Evolutionary conservation across 2,797 vertebrate species (phyloP), one percentile per base, ranked within the genome.

Genomic region (Anabas testudineus): DNA sequence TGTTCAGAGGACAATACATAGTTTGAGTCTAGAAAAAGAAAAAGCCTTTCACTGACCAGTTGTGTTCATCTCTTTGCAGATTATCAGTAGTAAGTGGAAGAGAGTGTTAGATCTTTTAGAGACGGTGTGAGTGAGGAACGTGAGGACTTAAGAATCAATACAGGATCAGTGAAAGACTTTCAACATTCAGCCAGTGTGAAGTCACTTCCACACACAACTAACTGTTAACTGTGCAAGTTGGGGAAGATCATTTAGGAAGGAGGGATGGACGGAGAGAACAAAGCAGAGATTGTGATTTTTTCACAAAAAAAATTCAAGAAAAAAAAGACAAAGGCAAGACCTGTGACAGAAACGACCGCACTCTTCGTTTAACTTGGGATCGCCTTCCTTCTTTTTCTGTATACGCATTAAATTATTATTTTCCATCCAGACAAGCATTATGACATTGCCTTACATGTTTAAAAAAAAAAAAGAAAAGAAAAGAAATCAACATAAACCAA

Each of bases 391-490:
- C 22, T 18, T 84, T 89, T 80, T 79, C 66, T 74, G 71, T 81
- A 78, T 64, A 88, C 46, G 89, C 67, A 65, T 87, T 86, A 84
- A 80, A 85, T 79, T 76, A 80, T 76, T 83, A 39, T 15, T 18
- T 80, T 55, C 65, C 78, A 83, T 80, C 80, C 67, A 73, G 82
- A 89, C 70, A 82, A 82, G 67, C 66, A 64, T 76, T 39, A 67
- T 36, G 67, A 85, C 88, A 86, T 89, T 90, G 85, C 86, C 83
- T 82, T 73, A 69, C 77, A 86, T 74, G 70, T 81, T n/a, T 60
- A 54, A 75, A 82, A 81, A 70, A 57, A 72, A 68, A 67, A 71
- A 37, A 28, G 67, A 3, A 39, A 42, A 42, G 51, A 57, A 80
- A 79, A 69, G 58, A 66, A 70, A 74, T 28, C 72, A 42, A 88